phyloP scores from a whole-genome alignment of 2,113 vertebrate genomes.

The Anas platyrhynchos region DNA sequence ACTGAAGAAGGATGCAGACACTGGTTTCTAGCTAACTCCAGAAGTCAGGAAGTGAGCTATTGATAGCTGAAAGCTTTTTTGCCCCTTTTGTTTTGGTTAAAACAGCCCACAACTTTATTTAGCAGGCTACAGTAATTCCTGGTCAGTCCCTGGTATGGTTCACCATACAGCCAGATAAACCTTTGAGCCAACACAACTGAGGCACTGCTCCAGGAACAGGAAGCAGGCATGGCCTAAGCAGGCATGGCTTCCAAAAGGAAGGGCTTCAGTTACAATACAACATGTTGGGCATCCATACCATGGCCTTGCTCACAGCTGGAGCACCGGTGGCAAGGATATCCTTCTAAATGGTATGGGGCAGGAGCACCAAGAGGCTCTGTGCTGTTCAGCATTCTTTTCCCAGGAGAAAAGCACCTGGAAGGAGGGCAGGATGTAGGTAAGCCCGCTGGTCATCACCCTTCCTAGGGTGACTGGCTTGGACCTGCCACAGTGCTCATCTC shows the following conservation, averaged over 20 bases:
- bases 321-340: background rate
- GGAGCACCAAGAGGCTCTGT: background rate
- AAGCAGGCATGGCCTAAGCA: background rate
- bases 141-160: background rate
- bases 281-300: accelerated
- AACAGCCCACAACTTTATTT: background rate
- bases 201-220: background rate
- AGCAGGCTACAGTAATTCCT: background rate
- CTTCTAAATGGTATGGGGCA: background rate
- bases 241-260: background rate
- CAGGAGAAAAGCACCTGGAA: background rate
- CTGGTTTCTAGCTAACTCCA: background rate
- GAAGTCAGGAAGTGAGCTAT: background rate
- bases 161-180: background rate
- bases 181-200: background rate
- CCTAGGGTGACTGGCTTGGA: background rate
- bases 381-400: background rate
- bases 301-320: background rate
- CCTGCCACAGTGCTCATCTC: background rate
- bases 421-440: background rate
- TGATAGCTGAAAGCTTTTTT: background rate
- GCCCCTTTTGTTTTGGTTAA: background rate
- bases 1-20: background rate
- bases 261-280: background rate
- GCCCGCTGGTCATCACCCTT: background rate